phyloP scores from a whole-genome alignment of 1,140 invertebrate species.

The Apis laboriosa region DNA sequence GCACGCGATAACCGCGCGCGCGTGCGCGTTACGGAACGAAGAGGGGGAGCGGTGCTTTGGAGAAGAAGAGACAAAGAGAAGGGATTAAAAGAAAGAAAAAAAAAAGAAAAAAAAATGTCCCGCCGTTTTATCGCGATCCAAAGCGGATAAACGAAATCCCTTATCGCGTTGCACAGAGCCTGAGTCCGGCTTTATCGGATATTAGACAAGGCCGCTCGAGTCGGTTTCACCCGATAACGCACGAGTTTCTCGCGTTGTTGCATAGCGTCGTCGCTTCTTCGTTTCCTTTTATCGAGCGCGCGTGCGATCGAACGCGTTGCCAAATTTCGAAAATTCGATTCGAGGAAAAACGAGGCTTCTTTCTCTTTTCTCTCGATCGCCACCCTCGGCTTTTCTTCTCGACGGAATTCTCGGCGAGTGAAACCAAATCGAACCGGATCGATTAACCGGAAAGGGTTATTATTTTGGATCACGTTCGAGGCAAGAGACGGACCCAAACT shows the following conservation, averaged over 20 bases:
- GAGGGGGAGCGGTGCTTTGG: background rate
- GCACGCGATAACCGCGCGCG: constrained; percentile 6
- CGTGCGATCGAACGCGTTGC: background rate
- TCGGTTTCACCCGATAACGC: constrained; percentile 43
- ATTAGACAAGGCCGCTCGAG: constrained; percentile 55
- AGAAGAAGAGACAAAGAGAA: background rate
- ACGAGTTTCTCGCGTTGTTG: constrained; percentile 13
- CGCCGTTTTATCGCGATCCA: constrained; percentile 6
- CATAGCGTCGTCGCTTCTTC: background rate
- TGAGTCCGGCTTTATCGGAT: constrained; percentile 46
- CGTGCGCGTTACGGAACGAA: background rate
- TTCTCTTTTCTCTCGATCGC: background rate
- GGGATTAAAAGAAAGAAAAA: background rate
- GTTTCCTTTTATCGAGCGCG: background rate
- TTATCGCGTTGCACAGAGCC: constrained; percentile 31
- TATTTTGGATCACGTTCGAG: too few relatives aligned
- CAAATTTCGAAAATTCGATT: background rate
- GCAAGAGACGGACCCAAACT: too few relatives aligned
- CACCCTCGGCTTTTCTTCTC: too few relatives aligned
- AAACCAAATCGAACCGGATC: too few relatives aligned
- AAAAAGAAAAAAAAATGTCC: background rate
- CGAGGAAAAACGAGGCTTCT: too few relatives aligned
- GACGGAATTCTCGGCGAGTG: too few relatives aligned
- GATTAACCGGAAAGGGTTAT: too few relatives aligned
- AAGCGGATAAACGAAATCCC: constrained; percentile 25